Evolutionary conservation across 2,888 invertebrate species (phyloP), one percentile per base, ranked within the genome.

Genomic region (Cosmia pyralina): DNA sequence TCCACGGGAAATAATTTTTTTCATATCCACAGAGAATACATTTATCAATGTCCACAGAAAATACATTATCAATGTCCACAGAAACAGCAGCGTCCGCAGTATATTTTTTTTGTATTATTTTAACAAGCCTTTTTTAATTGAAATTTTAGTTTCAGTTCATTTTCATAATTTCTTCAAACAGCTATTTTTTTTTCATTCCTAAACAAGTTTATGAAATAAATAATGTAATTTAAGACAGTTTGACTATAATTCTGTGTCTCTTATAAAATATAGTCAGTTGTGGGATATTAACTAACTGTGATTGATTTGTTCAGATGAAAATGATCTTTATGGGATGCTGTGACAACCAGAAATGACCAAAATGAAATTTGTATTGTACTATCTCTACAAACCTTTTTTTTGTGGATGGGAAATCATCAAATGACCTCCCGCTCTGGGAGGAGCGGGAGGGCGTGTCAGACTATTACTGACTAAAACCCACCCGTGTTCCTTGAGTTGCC

Each of bases 211-310:
- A 46, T n/a, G 2, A 48, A 70, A 48, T 66, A 69, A 65, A 66
- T 41, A 44, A 67, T 53, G 4, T 67, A 19, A 48, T 34, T 4
- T 55, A 38, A 55, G 44, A 46, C 79, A 50, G 58, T 64, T 78
- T 15, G 44, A 70, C 52, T 59, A 59, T 70, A 65, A 44, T 7
- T 17, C 6, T 46, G 38, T 59, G 41, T 65, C 59, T 65, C 59
- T 17, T 52, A 19, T 28, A 48, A n/a, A 28, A n/a, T 64, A 44
- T 70, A 67, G 69, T 78, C 76, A 69, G 62, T 77, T 79, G 58
- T 82, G 82, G 81, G 69, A 75, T 69, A n/a, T 67, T 34, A 48
- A 75, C 66, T 84, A 68, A 73, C 81, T 81, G 84, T 85, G 85
- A 85, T 84, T 72, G 70, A 77, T 78, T 59, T 78, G 73, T 81